These are phyloP conservation scores for Myotis myotis DNA, from an alignment of 2,797 vertebrate species.

Conservation along the genomic window DNA sequence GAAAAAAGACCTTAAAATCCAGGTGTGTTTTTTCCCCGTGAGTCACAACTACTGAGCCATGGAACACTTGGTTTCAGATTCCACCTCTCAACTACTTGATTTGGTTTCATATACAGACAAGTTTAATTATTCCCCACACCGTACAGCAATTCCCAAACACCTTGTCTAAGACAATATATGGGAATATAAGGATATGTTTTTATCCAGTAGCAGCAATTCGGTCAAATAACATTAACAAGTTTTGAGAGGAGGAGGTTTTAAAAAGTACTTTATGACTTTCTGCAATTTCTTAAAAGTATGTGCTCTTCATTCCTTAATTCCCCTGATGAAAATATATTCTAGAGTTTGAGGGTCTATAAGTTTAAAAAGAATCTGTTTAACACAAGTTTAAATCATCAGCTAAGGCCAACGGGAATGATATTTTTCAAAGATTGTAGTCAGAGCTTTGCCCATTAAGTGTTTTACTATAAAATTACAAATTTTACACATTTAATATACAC, in stretches of 20 bases:
- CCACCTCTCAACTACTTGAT: constrained; percentile 10
- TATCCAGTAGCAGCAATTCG: not conserved
- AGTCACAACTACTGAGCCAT: not conserved
- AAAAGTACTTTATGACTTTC: constrained; percentile 39
- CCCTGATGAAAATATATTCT: constrained; percentile 15
- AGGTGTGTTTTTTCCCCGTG: too few species aligned
- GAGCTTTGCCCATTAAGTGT: constrained; percentile 15
- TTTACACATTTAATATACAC: not conserved
- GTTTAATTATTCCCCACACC: not conserved
- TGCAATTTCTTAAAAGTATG: constrained; percentile 26
- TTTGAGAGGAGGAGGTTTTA: not conserved
- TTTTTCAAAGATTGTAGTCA: constrained; percentile 49
- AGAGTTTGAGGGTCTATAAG: not conserved
- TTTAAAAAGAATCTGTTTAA: not conserved
- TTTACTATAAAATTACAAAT: constrained; percentile 33
- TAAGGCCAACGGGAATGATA: not conserved
- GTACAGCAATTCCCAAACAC: constrained; percentile 35
- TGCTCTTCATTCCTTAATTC: constrained; percentile 12
- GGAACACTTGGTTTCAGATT: constrained; percentile 14
- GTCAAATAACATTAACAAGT: constrained; percentile 43
- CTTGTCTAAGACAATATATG: constrained; percentile 5
- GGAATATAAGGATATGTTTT: constrained; percentile 35
- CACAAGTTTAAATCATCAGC: constrained; percentile 10
- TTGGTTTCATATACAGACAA: not conserved
- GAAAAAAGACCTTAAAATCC: not conserved